Evolutionary conservation across 2,113 vertebrate genomes (phyloP).

Genomic region (Spheniscus mendiculus): DNA sequence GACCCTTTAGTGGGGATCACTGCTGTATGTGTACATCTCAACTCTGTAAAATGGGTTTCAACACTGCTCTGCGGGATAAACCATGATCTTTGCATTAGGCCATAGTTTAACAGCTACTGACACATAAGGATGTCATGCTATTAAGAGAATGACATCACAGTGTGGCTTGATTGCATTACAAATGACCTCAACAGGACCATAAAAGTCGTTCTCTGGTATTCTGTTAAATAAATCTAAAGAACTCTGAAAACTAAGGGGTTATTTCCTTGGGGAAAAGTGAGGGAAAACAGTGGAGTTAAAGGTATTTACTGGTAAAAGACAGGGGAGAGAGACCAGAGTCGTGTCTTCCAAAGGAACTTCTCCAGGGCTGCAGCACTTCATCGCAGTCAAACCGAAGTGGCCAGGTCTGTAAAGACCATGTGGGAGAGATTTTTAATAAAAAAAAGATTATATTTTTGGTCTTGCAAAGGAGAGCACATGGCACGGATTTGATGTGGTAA

Average conservation of each 20-base stretch:
- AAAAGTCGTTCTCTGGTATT: neutral
- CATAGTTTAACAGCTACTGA: neutral
- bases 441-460: neutral
- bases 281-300: neutral
- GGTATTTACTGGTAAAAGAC: neutral
- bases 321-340: neutral
- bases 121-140: neutral
- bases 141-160: neutral
- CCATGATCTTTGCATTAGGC: rapidly evolving
- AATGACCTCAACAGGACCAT: neutral
- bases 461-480: neutral
- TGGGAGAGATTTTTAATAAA: neutral
- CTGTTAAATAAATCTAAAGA: neutral
- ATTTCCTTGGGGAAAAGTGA: neutral
- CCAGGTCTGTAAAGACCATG: neutral
- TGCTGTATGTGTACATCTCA: neutral
- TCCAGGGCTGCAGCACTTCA: neutral
- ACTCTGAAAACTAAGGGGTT: neutral
- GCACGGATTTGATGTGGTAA: neutral
- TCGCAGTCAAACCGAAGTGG: neutral
- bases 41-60: neutral
- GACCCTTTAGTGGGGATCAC: neutral
- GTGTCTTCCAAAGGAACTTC: neutral
- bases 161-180: neutral
- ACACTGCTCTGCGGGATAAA: neutral